A percentile compares a stretch with the other conserved stretches of the same genome.
These are phyloP conservation scores for Diacarnus erythraeanus DNA, from an alignment of 37 sponge, comb jelly and placozoan genomes.

Conservation along the genomic window DNA sequence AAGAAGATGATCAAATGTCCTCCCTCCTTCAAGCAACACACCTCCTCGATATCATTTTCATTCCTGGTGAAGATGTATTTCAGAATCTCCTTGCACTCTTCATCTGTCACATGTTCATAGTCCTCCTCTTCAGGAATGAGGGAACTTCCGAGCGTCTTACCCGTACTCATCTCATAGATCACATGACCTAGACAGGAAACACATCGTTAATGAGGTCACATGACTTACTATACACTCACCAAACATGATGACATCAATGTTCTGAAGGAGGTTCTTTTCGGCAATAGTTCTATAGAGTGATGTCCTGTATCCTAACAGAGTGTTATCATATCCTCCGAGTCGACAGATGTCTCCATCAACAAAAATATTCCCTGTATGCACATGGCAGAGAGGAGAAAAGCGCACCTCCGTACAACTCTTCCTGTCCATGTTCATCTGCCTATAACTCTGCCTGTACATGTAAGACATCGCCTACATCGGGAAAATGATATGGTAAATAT, in stretches of 20 bases:
- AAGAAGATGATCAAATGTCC: too few relatives aligned
- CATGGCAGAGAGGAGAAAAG: constrained; percentile 44
- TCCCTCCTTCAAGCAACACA: too few relatives aligned
- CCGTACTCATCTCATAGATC: background rate
- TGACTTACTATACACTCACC: constrained; percentile 29
- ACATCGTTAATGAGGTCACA: too few relatives aligned
- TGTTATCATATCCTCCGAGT: constrained; percentile 52
- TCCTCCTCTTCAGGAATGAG: background rate
- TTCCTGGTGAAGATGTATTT: background rate
- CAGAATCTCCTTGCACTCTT: background rate
- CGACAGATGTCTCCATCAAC: constrained; percentile 23
- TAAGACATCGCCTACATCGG: too few relatives aligned
- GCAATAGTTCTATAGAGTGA: constrained; percentile 6
- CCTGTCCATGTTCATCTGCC: constrained; percentile 39
- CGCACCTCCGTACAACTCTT: too few relatives aligned
- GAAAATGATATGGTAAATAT: too few relatives aligned
- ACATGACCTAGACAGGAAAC: too few relatives aligned
- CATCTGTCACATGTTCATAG: background rate
- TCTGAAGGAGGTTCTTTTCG: background rate
- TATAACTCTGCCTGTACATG: constrained; percentile 33
- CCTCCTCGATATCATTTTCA: too few relatives aligned
- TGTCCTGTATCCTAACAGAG: constrained; percentile 47
- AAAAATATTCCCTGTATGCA: constrained; percentile 67
- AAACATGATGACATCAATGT: constrained; percentile 48
- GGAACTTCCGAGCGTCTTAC: background rate